A percentile compares a stretch with the other conserved stretches of the same genome.
Conservation (phyloP, 2,888 invertebrate species). For the Tupiocoris notatus region DNA sequence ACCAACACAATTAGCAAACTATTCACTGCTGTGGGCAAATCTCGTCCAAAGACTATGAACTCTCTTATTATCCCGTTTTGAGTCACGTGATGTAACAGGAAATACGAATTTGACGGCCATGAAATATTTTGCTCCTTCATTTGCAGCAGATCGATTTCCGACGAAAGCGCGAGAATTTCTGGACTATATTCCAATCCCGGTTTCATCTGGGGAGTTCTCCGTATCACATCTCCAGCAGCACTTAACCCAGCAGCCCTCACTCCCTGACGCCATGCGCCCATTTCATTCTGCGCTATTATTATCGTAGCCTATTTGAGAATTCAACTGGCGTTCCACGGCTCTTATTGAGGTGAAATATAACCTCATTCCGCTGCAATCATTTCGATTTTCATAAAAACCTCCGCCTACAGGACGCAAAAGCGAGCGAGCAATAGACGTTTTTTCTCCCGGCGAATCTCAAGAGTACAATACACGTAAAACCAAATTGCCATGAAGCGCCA, state of each 20-base stretch:
- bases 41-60: too few species aligned
- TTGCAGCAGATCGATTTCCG: neutral
- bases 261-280: neutral
- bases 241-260: neutral
- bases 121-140: neutral
- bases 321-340: conserved; percentile 21
- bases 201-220: neutral
- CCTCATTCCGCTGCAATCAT: conserved; percentile 30
- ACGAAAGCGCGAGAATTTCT: neutral
- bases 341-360: conserved; percentile 34
- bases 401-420: neutral
- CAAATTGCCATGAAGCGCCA: neutral
- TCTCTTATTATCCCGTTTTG: too few species aligned
- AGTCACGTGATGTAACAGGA: too few species aligned
- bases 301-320: conserved; percentile 26
- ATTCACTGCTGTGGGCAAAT: too few species aligned
- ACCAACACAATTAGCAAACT: too few species aligned
- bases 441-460: neutral
- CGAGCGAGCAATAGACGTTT: neutral
- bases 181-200: neutral
- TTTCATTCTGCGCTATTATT: conserved; percentile 4
- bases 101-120: too few species aligned
- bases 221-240: neutral
- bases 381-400: conserved; percentile 28
- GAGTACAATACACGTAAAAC: neutral